A percentile compares a stretch with the other conserved stretches of the same genome.
These are phyloP conservation scores for Acrocephalus arundinaceus DNA, from an alignment of 2,113 vertebrate species.

Conservation along the genomic window DNA sequence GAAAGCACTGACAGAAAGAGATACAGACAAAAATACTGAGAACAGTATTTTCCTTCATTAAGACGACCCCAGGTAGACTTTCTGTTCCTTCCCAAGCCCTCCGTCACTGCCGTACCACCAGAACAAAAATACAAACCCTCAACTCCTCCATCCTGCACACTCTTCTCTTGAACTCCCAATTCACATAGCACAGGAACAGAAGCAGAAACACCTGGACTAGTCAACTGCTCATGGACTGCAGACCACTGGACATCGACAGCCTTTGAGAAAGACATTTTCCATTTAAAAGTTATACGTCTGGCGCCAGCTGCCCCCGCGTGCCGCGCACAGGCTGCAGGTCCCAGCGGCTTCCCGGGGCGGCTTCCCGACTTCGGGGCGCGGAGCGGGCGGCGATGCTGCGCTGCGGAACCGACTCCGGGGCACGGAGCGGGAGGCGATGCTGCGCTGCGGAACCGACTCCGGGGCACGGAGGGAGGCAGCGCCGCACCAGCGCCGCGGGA, in stretches of 20 bases:
- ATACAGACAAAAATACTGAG: conserved; percentile 4
- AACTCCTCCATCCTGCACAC: conserved; percentile 62
- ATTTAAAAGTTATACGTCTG: conserved; percentile 49
- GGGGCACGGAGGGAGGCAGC: neutral
- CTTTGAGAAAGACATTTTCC: conserved; percentile 72
- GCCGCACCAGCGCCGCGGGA: neutral
- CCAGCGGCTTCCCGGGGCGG: neutral
- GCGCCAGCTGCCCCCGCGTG: neutral
- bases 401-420: neutral
- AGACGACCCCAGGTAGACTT: neutral
- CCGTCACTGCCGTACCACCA: neutral
- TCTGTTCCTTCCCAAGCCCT: conserved; percentile 45
- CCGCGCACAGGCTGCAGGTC: neutral
- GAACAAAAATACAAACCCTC: conserved; percentile 63
- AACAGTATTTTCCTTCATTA: neutral
- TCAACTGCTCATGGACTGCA: conserved; percentile 58
- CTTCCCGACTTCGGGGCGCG: neutral
- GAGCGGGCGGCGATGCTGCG: neutral
- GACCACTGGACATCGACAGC: conserved; percentile 66
- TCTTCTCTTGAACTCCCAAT: conserved; percentile 59
- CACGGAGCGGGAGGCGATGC: neutral
- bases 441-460: neutral
- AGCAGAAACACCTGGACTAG: conserved; percentile 70
- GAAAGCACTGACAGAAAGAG: conserved; percentile 25
- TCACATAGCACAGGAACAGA: conserved; percentile 64